Conservation (phyloP, 2,797 vertebrate genomes). For the Poecilia gillii region DNA sequence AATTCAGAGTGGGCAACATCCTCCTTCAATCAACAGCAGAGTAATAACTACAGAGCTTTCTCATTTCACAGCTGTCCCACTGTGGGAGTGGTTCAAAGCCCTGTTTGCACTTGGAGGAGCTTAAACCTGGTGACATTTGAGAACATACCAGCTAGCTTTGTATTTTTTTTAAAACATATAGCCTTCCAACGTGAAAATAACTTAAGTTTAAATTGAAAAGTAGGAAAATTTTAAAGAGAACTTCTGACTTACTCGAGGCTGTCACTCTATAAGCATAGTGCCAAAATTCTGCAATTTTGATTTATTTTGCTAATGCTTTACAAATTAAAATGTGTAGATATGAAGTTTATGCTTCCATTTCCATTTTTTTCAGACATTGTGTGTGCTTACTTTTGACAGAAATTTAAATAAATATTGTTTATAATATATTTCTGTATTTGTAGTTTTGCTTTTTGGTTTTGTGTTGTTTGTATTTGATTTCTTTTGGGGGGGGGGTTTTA, state of each 20-base stretch:
- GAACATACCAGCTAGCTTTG: background rate
- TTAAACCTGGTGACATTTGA: conserved; percentile 13
- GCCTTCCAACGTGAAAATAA: background rate
- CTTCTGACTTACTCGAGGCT: background rate
- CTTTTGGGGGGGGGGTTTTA: background rate
- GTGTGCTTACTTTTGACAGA: background rate
- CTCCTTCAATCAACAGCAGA: conserved; percentile 71
- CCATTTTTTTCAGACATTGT: background rate
- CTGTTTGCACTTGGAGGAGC: conserved; percentile 77
- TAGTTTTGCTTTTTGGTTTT: background rate
- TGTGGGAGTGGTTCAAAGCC: conserved; percentile 47
- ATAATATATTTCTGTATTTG: background rate
- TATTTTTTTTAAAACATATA: conserved; percentile 5
- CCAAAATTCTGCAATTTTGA: background rate
- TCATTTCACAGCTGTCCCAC: conserved; percentile 68
- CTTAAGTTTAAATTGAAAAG: background rate
- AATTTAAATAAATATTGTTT: background rate
- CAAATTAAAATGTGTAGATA: background rate
- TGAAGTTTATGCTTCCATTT: background rate
- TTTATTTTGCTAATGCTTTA: background rate
- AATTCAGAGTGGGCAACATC: conserved; percentile 25
- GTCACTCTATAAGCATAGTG: background rate
- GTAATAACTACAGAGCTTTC: conserved; percentile 20
- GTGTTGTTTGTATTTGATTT: background rate
- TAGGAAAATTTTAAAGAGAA: background rate